A percentile compares a stretch with the other conserved stretches of the same genome.
These are phyloP conservation scores for Tenthredo notha DNA, from an alignment of 2,888 invertebrate species.

Conservation along the genomic window DNA sequence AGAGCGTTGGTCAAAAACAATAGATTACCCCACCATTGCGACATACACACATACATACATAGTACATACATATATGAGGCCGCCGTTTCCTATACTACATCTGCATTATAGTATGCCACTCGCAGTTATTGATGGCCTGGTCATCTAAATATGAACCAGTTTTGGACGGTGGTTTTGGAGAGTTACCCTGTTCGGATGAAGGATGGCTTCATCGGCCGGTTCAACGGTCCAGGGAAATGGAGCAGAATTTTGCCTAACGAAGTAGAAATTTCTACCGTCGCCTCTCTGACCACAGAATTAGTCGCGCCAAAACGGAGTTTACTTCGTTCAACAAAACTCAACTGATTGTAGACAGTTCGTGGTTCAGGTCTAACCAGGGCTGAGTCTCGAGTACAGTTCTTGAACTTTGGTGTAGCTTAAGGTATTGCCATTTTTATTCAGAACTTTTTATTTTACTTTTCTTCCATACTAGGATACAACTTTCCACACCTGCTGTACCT, in stretches of 20 bases:
- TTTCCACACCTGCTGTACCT: constrained; percentile 5
- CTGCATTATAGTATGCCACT: neutral
- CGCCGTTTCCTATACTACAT: neutral
- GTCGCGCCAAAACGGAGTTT: constrained; percentile 22
- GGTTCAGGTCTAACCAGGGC: neutral
- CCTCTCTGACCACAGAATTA: constrained; percentile 24
- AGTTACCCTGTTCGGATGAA: neutral
- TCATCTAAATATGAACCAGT: constrained; percentile 12
- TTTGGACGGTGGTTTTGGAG: constrained; percentile 17
- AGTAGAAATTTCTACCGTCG: constrained; percentile 29
- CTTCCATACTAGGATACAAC: neutral
- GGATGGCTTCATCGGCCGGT: constrained; percentile 38
- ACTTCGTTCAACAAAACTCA: constrained; percentile 4
- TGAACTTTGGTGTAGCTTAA: neutral
- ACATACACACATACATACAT: neutral
- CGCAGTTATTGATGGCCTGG: constrained; percentile 1
- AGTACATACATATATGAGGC: too few species aligned
- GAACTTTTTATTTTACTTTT: neutral
- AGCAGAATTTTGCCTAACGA: constrained; percentile 44
- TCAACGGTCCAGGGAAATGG: constrained; percentile 32
- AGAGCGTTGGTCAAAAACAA: constrained; percentile 1
- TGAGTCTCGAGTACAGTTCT: neutral
- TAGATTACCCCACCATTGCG: constrained; percentile 18
- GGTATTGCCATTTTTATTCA: neutral
- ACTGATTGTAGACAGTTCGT: neutral